Evolutionary conservation across 2,113 vertebrate genomes (phyloP), one percentile per base, ranked within the genome.

Genomic region (Lepidiolamprologus cunningtoni): DNA sequence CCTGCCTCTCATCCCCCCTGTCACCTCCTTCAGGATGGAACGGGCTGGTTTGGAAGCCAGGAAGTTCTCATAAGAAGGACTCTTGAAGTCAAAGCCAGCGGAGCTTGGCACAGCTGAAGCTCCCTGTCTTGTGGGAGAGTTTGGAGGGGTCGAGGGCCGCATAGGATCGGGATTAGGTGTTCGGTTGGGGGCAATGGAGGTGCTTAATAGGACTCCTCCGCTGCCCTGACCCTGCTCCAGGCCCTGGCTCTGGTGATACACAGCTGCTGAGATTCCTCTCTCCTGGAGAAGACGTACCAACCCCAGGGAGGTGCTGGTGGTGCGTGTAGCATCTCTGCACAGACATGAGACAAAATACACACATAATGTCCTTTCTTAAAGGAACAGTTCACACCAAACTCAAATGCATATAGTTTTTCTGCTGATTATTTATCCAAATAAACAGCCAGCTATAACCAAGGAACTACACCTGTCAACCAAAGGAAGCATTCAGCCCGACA

Each of bases 221-320:
- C 94, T 94, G 37, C 90, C 95, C 80, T 95, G 95, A 1, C 95
- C 95, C 61, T 96, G 91, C 91, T 98, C 97, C 97, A 97, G 97
- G 89, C 96, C 97, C 91, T 97, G 98, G 0, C 97, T 98, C 89
- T 98, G 97, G 91, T 99, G 97, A 83, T 99, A 99, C 90, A 99
- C 97, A 0, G 98, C 98, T 13, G 99, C 98, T 0, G 99, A 99
- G 89, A 99, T 99, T 47, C 99, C 99, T 54, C 97, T 95, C 92
- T 99, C 99, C 95, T 99, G 99, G 83, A 99, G 96, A 80, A 99
- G 96, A 94, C 98, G 98, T 91, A 99, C 99, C 81, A 99, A 96
- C 21, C 99, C 99, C 91, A 99, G 95, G 9, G 98, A 99, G 0
- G 98, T 99, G 97, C 98, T 99, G 97, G 98, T 98, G 2, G 98